Base-by-base conservation (phyloP, 64 coral and sea anemone species). In the Exaiptasia diaphana region DNA sequence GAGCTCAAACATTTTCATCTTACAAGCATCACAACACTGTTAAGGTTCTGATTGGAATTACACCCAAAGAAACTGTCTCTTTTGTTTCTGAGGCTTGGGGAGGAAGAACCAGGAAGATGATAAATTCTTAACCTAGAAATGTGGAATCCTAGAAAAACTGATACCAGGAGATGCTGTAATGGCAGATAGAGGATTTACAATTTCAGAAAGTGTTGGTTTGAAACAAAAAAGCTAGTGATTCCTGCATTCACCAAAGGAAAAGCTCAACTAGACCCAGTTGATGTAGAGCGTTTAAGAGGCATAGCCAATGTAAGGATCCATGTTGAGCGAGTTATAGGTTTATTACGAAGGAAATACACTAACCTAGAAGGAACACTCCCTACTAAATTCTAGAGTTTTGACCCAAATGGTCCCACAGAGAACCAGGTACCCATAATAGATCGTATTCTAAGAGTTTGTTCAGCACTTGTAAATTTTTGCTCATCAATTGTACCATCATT, bases 401-500 rank as follows among this genome's bases (percentile, higher is more conserved):
- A 79, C 39, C 50, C 13, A 23, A 64, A 60, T 63, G 64, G 49
- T 56, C 58, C 58, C 35, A 28, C 46, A 60, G 80, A 83, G 22
- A 53, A 40, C 32, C 65, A 12, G 12, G 60, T 41, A 28, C 10
- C 81, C 57, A n/a, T 82, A 52, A 52, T 82, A 21, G 79, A 82
- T 36, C 59, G 53, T 45, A 82, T 82, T 45, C 41, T 82, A 17
- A 82, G 79, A 68, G 61, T 69, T 67, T 82, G 79, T 82, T 45
- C 79, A 68, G 79, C 79, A 24, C 79, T 82, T 67, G 79, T 76
- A 29, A 76, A 76, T 26, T 76, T 82, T 67, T 82, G 78, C 53
- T 39, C 79, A 42, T 31, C 79, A 25, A 64, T 82, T 45, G 76
- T n/a, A n/a, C n/a, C n/a, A n/a, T n/a, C n/a, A n/a, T n/a, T n/a